Conservation (phyloP, 1,140 invertebrate genomes). For the Paracyclopina nana region DNA sequence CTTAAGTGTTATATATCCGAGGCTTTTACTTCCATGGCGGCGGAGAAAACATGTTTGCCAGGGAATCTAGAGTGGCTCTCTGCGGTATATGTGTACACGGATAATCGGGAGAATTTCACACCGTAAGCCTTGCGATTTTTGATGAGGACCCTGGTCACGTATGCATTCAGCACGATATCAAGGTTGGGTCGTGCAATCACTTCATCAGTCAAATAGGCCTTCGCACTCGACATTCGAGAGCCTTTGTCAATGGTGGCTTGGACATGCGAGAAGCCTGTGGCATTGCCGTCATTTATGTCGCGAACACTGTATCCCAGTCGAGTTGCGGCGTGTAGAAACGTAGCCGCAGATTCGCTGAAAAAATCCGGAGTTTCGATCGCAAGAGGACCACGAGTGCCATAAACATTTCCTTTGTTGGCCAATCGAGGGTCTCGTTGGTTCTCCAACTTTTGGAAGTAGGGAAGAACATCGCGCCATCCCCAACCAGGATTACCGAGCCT, state of each 20-base stretch:
- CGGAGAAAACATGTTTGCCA: too few relatives aligned
- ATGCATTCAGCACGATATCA: slow-evolving; percentile 51
- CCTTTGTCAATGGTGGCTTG: slow-evolving; percentile 62
- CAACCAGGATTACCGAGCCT: slow-evolving; percentile 43
- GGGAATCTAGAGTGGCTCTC: too few relatives aligned
- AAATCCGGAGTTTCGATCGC: slow-evolving; percentile 36
- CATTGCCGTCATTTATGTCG: slow-evolving; percentile 44
- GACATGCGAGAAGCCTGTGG: slow-evolving; percentile 49
- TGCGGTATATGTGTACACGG: too few relatives aligned
- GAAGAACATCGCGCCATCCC: slow-evolving; percentile 41
- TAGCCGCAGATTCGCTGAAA: neutral
- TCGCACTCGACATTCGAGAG: slow-evolving; percentile 49
- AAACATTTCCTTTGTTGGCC: slow-evolving; percentile 37
- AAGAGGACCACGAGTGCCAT: slow-evolving; percentile 42
- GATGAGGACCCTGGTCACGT: slow-evolving; percentile 37
- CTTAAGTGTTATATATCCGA: too few relatives aligned
- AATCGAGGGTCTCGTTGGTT: slow-evolving; percentile 23
- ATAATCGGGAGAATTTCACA: neutral
- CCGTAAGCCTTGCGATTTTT: neutral
- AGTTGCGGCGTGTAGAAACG: slow-evolving; percentile 24
- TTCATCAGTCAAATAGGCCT: slow-evolving; percentile 44
- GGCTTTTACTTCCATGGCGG: too few relatives aligned
- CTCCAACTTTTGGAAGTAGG: slow-evolving; percentile 23
- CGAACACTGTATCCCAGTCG: slow-evolving; percentile 49
- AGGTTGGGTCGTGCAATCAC: slow-evolving; percentile 44